Evolutionary conservation across 1,140 invertebrate genomes (phyloP).

Genomic region (Cydia amplana): DNA sequence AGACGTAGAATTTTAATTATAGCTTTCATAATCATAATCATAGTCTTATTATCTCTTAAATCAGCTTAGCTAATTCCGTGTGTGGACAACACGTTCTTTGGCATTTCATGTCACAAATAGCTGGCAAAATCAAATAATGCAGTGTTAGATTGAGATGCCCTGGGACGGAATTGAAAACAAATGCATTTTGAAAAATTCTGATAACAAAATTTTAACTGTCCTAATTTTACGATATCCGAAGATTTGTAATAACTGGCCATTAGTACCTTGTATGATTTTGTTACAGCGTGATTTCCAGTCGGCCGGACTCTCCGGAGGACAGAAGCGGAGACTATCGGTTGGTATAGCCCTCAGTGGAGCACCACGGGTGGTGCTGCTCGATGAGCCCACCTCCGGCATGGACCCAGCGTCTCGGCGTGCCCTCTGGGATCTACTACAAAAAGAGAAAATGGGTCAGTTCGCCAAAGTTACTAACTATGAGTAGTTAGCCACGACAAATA

Average conservation of each 20-base stretch:
- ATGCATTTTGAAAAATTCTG: neutral
- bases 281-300: slow-evolving; percentile 77
- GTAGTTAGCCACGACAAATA: too few species aligned
- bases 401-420: slow-evolving; percentile 94
- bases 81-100: too few species aligned
- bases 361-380: slow-evolving; percentile 85
- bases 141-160: neutral
- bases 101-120: too few species aligned
- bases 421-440: slow-evolving; percentile 92
- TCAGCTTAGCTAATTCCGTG: too few species aligned
- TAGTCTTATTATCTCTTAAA: too few species aligned
- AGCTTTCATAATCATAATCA: too few species aligned
- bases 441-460: slow-evolving; percentile 71
- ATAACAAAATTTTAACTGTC: too few species aligned
- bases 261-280: neutral
- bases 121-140: too few species aligned
- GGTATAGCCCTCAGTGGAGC: slow-evolving; percentile 80
- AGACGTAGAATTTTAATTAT: too few species aligned
- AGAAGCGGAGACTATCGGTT: slow-evolving; percentile 79
- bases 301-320: slow-evolving; percentile 78
- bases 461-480: neutral
- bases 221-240: too few species aligned
- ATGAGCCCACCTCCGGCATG: slow-evolving; percentile 98
- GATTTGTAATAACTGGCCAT: too few species aligned
- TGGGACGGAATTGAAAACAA: neutral